These are phyloP conservation scores for Muntiacus muntjak DNA, from an alignment of 2,113 vertebrate genomes.

Conservation along the genomic window DNA sequence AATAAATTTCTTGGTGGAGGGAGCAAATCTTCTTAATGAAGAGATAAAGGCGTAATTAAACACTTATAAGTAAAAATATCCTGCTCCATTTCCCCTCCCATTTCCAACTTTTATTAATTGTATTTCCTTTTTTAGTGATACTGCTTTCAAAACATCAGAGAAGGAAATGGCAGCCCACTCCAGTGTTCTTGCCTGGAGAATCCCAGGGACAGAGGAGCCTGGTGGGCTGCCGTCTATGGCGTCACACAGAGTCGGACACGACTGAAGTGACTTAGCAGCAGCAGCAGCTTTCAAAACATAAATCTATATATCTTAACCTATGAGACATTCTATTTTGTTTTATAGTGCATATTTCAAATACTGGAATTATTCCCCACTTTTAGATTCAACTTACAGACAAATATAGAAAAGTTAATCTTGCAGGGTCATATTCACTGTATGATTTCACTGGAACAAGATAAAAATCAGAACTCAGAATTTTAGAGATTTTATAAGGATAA, in stretches of 20 bases:
- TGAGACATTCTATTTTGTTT: not conserved
- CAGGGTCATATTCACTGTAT: not conserved
- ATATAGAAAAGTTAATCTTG: not conserved
- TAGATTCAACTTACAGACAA: not conserved
- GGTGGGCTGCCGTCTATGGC: not conserved
- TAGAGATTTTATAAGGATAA: not conserved
- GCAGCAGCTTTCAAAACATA: not conserved
- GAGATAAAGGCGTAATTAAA: not conserved
- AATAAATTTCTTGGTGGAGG: not conserved
- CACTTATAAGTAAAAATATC: not conserved
- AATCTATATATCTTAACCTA: not conserved
- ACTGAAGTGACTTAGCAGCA: not conserved
- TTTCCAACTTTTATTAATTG: not conserved
- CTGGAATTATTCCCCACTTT: not conserved
- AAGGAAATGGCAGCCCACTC: not conserved
- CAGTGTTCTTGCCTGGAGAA: not conserved
- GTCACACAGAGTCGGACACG: not conserved
- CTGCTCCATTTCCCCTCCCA: not conserved
- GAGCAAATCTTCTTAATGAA: not conserved
- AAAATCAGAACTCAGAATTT: not conserved
- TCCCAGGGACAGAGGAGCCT: not conserved
- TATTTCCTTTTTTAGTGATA: not conserved
- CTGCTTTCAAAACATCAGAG: not conserved
- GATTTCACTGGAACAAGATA: not conserved
- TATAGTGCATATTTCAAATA: not conserved